A percentile compares a stretch with the other conserved stretches of the same genome.
phyloP scores from a whole-genome alignment of 2,113 vertebrate genomes.

The Seriola quinqueradiata region DNA sequence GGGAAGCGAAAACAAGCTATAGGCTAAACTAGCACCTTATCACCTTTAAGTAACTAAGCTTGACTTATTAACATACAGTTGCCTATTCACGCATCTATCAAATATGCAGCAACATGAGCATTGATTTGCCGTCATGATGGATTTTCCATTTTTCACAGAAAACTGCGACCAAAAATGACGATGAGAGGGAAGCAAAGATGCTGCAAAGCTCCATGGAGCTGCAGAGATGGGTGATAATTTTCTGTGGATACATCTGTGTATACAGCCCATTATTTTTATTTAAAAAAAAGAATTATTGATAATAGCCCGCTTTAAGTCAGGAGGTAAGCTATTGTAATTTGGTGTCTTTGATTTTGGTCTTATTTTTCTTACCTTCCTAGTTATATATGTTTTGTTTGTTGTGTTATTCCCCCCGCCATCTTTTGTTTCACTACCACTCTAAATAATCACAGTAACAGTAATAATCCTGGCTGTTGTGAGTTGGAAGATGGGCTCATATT shows the following conservation, averaged over 20 bases:
- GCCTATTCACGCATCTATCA: neutral
- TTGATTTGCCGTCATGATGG: neutral
- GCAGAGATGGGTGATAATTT: too few relatives aligned
- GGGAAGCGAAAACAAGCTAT: too few relatives aligned
- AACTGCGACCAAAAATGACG: neutral
- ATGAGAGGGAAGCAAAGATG: neutral
- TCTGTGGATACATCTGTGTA: too few relatives aligned
- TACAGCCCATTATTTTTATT: too few relatives aligned
- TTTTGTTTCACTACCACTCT: neutral
- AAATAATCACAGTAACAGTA: neutral
- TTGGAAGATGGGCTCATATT: neutral
- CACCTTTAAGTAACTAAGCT: neutral
- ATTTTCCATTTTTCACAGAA: neutral
- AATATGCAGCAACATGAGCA: neutral
- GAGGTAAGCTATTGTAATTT: too few relatives aligned
- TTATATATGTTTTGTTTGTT: neutral
- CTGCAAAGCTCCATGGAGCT: too few relatives aligned
- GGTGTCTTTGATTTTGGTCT: too few relatives aligned
- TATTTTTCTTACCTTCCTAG: too few relatives aligned
- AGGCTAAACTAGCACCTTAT: neutral
- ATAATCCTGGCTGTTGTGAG: too few relatives aligned
- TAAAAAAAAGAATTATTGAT: too few relatives aligned
- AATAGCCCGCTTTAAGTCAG: too few relatives aligned
- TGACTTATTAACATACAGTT: neutral
- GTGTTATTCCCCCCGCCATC: neutral